Conservation (phyloP, 2,113 vertebrate genomes). For the Vimba vimba region DNA sequence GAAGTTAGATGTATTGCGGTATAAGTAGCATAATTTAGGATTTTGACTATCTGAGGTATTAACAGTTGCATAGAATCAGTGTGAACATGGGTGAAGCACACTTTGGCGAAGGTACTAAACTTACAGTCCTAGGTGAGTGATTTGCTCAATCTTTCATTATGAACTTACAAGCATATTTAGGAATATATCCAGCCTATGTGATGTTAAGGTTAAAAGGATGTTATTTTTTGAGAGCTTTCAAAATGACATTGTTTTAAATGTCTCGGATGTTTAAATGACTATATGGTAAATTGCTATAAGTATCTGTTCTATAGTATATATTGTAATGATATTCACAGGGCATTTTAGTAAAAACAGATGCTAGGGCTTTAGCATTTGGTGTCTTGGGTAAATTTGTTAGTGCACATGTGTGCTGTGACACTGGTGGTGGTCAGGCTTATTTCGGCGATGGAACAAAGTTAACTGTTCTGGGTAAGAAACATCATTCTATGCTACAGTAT, state of each 20-base stretch:
- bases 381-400: constrained; percentile 7
- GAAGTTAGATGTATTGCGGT: not conserved
- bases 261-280: not conserved
- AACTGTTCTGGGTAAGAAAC: constrained; percentile 59
- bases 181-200: not conserved
- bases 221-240: not conserved
- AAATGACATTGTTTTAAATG: not conserved
- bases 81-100: constrained; percentile 71
- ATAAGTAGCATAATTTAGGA: not conserved
- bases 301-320: not conserved
- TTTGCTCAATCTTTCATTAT: not conserved
- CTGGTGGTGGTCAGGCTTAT: constrained; percentile 46
- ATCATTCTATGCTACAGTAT: not conserved
- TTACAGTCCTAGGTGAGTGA: constrained; percentile 72
- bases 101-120: constrained; percentile 81
- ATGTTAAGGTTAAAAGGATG: not conserved
- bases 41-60: constrained; percentile 2
- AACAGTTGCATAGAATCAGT: constrained; percentile 58
- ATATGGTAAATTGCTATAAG: not conserved
- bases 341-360: not conserved
- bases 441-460: constrained; percentile 68
- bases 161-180: not conserved
- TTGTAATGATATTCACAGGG: not conserved
- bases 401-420: constrained; percentile 8
- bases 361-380: not conserved